Percentiles rank a stretch among this genome's conserved stretches.
Conservation (phyloP, 2,113 vertebrate species). For the Strix uralensis region DNA sequence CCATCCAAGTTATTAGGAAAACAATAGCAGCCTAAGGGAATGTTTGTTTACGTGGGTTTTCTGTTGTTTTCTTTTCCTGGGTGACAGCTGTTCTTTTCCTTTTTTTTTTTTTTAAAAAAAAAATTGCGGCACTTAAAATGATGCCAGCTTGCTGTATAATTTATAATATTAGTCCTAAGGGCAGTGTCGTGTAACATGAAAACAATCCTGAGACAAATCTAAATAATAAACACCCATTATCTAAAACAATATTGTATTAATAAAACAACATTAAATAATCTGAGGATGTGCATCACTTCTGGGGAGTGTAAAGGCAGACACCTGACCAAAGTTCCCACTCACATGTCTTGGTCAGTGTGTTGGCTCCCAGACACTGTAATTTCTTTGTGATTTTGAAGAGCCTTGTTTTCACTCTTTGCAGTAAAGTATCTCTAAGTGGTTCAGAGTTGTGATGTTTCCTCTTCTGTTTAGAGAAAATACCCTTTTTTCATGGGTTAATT, state of each 20-base stretch:
- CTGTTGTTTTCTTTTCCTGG: background rate
- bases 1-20: constrained; percentile 5
- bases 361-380: background rate
- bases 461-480: background rate
- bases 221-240: background rate
- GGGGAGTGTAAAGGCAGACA: background rate
- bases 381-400: background rate
- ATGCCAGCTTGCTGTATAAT: constrained; percentile 43
- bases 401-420: background rate
- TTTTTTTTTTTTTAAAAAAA: background rate
- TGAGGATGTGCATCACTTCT: background rate
- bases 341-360: accelerated
- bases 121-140: constrained; percentile 5
- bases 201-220: constrained; percentile 19
- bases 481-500: background rate
- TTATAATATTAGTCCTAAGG: constrained; percentile 46
- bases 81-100: background rate
- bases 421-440: background rate
- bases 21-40: constrained; percentile 12
- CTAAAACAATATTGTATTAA: constrained; percentile 12
- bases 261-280: background rate
- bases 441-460: background rate
- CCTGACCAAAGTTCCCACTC: background rate
- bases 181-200: background rate
- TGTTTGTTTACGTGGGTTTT: constrained; percentile 20